Base-by-base conservation (phyloP, 2,113 vertebrate species). In the Gnathonemus echidnorhynchus region DNA sequence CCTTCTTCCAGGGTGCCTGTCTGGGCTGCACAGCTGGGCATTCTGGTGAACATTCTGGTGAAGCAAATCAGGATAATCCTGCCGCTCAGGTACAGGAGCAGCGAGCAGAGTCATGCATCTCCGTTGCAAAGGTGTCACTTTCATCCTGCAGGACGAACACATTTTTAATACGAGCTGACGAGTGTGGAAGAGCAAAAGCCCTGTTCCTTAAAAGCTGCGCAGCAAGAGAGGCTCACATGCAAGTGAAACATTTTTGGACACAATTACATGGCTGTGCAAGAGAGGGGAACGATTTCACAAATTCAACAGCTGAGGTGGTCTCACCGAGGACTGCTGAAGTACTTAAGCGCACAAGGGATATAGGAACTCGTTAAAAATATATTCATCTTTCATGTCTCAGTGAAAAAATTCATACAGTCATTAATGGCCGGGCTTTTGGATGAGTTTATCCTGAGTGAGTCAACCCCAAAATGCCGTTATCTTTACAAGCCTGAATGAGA, bases 381-480 rank as follows among this genome's bases (percentile, higher is more conserved):
- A 86, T 86, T 49, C 42, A 86, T 46, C 83, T 86, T 86, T n/a
- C 42, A 11, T 86, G 83, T 48, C 83, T 85, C 21, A 84, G 83
- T 49, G 83, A 86, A 45, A 86, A 86, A 86, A 86, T 27, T 86
- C 83, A 86, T 86, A n/a, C 19, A 49, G 83, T 86, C 83, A 86
- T 86, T 86, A 86, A 86, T 49, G 83, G 42, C 8, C 4, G 21
- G 83, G 83, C 19, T 46, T 49, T 86, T 86, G 83, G 83, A 27
- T 3, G 7, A 27, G 83, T 86, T 86, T 27, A 46, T 86, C 42
- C 45, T 49, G 83, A 86, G 83, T 49, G 83, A 49, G 39, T n/a
- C 19, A 5, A 84, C 17, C 35, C 42, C 21, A 86, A 27, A 86
- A 17, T 48, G 45, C 83, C 8, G 83, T 86, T 86, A 46, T 86